These are phyloP conservation scores for Coregonus clupeaformis DNA, from an alignment of 2,113 vertebrate genomes.

Conservation along the genomic window DNA sequence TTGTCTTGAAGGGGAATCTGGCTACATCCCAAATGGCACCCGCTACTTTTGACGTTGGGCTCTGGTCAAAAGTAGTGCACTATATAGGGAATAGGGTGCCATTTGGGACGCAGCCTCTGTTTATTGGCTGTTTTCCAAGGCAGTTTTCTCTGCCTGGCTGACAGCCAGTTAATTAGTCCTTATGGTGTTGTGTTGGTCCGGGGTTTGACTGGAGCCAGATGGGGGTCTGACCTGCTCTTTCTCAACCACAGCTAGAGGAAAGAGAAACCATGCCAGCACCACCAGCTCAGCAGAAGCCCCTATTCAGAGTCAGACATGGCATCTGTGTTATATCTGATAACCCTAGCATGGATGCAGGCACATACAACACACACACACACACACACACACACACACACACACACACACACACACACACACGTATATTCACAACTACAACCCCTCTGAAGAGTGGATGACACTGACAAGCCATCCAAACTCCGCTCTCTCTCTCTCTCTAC, in stretches of 20 bases:
- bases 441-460: no score
- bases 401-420: not conserved
- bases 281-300: not conserved
- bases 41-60: no score
- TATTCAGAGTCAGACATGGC: not conserved
- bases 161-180: constrained; percentile 29
- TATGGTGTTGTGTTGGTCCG: constrained; percentile 11
- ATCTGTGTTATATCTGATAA: constrained; percentile 9
- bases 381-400: not conserved
- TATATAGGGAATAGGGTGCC: not conserved
- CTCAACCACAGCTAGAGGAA: not conserved
- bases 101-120: constrained; percentile 1
- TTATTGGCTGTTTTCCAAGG: constrained; percentile 26
- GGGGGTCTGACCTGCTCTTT: constrained; percentile 7
- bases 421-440: not conserved
- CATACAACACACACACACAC: not conserved
- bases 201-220: constrained; percentile 8
- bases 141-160: constrained; percentile 4
- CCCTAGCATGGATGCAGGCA: not conserved
- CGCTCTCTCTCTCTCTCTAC: not conserved
- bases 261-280: constrained; percentile 2
- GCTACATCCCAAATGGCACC: no score
- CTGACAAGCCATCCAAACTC: no score
- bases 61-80: no score
- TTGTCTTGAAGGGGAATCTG: constrained; percentile 14